These are phyloP conservation scores for Tribolium freemani DNA, from an alignment of 2,888 invertebrate genomes.

Conservation along the genomic window DNA sequence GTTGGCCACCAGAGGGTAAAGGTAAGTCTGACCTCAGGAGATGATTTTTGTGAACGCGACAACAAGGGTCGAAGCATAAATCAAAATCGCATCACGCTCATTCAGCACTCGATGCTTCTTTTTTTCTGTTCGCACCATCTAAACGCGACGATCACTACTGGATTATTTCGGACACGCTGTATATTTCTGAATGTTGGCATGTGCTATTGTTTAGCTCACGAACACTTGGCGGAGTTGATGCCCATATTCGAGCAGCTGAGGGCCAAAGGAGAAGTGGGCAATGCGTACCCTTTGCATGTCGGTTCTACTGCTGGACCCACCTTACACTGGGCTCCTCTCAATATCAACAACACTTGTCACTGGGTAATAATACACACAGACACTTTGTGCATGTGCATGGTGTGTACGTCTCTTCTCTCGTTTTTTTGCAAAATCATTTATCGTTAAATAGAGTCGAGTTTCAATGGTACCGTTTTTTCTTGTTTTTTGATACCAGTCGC, in stretches of 20 bases:
- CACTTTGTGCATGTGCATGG: conserved; percentile 52
- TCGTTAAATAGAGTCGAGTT: conserved; percentile 7
- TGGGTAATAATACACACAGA: conserved; percentile 75
- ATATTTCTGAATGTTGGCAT: conserved; percentile 48
- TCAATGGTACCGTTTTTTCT: not conserved
- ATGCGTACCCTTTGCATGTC: conserved; percentile 92
- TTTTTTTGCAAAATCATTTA: conserved; percentile 36
- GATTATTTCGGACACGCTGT: conserved; percentile 11
- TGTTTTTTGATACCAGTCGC: conserved; percentile 64
- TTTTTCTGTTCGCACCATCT: conserved; percentile 30
- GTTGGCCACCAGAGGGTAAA: not conserved
- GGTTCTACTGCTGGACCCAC: conserved; percentile 78
- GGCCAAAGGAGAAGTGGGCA: conserved; percentile 91
- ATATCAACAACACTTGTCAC: conserved; percentile 75
- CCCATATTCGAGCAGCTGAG: conserved; percentile 95
- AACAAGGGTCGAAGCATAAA: conserved; percentile 27
- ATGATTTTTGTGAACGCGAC: conserved; percentile 6
- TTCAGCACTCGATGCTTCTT: conserved; percentile 25
- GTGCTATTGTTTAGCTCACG: conserved; percentile 78
- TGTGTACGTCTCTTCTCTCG: conserved; percentile 48
- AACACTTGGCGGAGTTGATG: conserved; percentile 95
- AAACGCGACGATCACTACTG: not conserved
- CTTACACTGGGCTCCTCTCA: conserved; percentile 72
- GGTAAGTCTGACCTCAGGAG: conserved; percentile 33
- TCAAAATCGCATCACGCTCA: not conserved